Conservation (phyloP, 2,113 vertebrate genomes). For the Rhipidura dahli region DNA sequence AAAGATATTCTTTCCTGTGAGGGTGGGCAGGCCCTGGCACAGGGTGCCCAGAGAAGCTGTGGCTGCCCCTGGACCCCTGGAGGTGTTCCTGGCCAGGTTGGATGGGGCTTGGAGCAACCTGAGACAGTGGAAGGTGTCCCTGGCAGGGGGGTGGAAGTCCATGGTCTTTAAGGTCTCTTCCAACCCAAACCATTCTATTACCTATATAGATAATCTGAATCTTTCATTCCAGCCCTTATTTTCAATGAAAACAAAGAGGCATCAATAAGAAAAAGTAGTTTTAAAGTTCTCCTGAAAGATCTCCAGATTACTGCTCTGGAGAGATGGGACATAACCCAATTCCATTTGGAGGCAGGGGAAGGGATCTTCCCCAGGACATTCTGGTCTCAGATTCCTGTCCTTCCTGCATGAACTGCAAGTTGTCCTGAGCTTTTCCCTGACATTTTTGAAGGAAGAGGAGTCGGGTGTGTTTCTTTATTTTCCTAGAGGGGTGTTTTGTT, state of each 20-base stretch:
- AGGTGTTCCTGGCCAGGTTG: accelerated
- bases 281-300: neutral
- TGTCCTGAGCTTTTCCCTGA: neutral
- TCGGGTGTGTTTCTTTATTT: neutral
- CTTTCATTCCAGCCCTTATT: neutral
- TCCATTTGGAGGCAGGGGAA: neutral
- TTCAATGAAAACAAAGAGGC: neutral
- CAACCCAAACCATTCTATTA: neutral
- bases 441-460: neutral
- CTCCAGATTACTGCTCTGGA: too few relatives aligned
- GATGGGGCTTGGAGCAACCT: accelerated
- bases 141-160: too few relatives aligned
- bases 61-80: neutral
- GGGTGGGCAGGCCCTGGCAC: neutral
- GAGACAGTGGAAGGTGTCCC: neutral
- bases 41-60: neutral
- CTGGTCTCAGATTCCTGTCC: neutral
- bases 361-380: neutral
- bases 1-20: neutral
- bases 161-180: neutral
- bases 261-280: neutral
- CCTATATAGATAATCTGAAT: neutral
- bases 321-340: too few relatives aligned
- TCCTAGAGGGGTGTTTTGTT: accelerated
- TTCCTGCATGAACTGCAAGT: neutral